Base-by-base conservation (phyloP, 2,888 invertebrate genomes). In the Drosophila longiperda region DNA sequence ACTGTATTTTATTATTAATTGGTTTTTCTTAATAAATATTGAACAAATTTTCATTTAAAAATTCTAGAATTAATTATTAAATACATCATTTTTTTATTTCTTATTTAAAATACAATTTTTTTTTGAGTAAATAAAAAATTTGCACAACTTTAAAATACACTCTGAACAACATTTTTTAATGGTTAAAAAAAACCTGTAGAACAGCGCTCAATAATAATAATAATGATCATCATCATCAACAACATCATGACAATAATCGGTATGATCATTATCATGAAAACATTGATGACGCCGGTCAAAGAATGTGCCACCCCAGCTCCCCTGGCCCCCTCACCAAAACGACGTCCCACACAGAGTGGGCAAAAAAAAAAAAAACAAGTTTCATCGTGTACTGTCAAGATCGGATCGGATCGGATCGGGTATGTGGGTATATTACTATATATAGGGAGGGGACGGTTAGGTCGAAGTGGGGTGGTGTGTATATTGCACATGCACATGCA, bases 201-300 rank as follows among this genome's bases (percentile, higher is more conserved):
- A 49, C 50, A 20, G 55, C 76, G 45, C 67, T 60, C 60, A 60
- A 67, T 63, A 32, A 59, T 60, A 29, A 72, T 20, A 8, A 66
- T 54, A 62, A 73, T 71, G 58, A 74, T 52, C n/a, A 23, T 59
- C 45, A 55, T 58, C 20, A 23, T 59, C 45, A 55, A 55, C 20
- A 59, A 17, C 34, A 70, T 74, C 64, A 70, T 45, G 23, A 32
- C 60, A 38, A 59, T 55, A 20, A 62, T 45, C 33, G 8, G 20
- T 17, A 20, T 74, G 48, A 57, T 69, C 32, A 66, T 67, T 26
- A 63, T 58, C 34, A 57, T 62, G 58, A 64, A 59, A 78, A 78
- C 78, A 75, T 75, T 75, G 85, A 77, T 80, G 81, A 83, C 83
- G 85, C 75, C 83, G 78, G 66, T 58, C 63, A 83, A 80, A 80